Conservation (phyloP, 2,797 vertebrate genomes). For the Myoxocephalus aenaeus region DNA sequence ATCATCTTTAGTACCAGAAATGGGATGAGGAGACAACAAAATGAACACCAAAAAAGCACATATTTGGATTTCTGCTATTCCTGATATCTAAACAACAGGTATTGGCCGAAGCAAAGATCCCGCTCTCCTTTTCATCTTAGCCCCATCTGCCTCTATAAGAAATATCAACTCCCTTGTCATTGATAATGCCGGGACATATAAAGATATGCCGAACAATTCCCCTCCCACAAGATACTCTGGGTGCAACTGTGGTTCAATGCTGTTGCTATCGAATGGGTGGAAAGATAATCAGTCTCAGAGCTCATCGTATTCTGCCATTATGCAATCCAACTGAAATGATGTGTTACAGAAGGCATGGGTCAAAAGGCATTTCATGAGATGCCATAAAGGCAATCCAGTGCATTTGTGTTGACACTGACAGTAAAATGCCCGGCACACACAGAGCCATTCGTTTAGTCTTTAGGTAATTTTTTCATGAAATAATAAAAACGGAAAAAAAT, state of each 20-base stretch:
- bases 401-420: conserved; percentile 82
- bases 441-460: conserved; percentile 83
- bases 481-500: conserved; percentile 30
- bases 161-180: conserved; percentile 49
- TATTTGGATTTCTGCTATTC: conserved; percentile 85
- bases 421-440: conserved; percentile 81
- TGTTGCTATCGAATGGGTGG: conserved; percentile 55
- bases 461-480: conserved; percentile 70
- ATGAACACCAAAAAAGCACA: conserved; percentile 73
- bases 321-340: conserved; percentile 77
- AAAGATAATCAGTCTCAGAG: conserved; percentile 66
- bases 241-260: conserved; percentile 55
- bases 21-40: conserved; percentile 71
- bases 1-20: conserved; percentile 83
- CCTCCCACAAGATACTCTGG: conserved; percentile 47
- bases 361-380: conserved; percentile 85
- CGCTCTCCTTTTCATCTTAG: conserved; percentile 66
- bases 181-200: conserved; percentile 43
- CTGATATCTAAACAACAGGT: conserved; percentile 79
- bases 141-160: conserved; percentile 62
- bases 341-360: conserved; percentile 83
- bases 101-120: conserved; percentile 76
- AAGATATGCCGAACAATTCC: conserved; percentile 37
- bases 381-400: conserved; percentile 82
- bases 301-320: conserved; percentile 64